Conservation (phyloP, 37 sponge, comb jelly and placozoan species). For the Diacarnus erythraeanus region DNA sequence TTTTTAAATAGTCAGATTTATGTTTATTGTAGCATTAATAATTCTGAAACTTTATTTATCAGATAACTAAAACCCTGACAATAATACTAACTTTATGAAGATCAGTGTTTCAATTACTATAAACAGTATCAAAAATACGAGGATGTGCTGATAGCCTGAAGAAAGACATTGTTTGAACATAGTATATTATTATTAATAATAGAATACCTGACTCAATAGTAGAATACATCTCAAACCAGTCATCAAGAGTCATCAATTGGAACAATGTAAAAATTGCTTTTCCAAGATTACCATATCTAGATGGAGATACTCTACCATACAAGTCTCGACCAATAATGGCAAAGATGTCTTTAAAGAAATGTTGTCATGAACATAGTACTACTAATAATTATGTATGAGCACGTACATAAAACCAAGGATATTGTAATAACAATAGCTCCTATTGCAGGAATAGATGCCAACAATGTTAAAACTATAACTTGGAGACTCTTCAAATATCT, state of each 20-base stretch:
- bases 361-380: neutral
- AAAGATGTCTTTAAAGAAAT: slow-evolving; percentile 62
- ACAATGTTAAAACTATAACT: slow-evolving; percentile 75
- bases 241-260: slow-evolving; percentile 91
- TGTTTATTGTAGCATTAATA: no score
- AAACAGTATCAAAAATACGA: slow-evolving; percentile 76
- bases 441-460: slow-evolving; percentile 81
- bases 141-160: slow-evolving; percentile 74
- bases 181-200: neutral
- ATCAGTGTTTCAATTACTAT: slow-evolving; percentile 88
- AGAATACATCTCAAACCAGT: slow-evolving; percentile 86
- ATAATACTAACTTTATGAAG: slow-evolving; percentile 63
- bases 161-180: neutral
- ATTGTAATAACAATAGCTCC: slow-evolving; percentile 78
- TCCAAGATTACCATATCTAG: slow-evolving; percentile 83
- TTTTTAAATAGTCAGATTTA: no score
- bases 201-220: neutral
- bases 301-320: slow-evolving; percentile 75
- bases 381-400: neutral
- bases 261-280: slow-evolving; percentile 78
- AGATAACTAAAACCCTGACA: neutral
- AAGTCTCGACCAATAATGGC: slow-evolving; percentile 88
- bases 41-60: neutral
- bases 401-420: slow-evolving; percentile 78
- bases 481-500: slow-evolving; percentile 85